These are phyloP conservation scores for Hipposideros armiger DNA, from an alignment of 2,113 vertebrate species.

Conservation along the genomic window DNA sequence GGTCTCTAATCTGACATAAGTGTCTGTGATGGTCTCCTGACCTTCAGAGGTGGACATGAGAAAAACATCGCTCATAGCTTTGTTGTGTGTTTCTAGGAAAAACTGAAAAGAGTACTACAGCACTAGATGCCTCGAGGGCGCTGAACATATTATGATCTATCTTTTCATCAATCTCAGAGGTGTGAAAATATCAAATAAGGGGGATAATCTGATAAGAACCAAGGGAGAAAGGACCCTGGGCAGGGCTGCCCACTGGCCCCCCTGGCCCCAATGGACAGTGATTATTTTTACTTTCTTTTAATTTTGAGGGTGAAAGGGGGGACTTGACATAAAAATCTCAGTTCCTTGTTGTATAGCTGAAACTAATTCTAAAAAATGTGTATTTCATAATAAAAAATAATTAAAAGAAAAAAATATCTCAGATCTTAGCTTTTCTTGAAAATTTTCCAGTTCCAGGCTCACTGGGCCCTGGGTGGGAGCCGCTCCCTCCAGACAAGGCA, in stretches of 20 bases:
- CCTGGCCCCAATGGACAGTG: too few species aligned
- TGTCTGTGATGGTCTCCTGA: too few species aligned
- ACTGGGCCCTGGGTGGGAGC: rapidly evolving
- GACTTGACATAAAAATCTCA: not conserved
- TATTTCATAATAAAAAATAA: too few species aligned
- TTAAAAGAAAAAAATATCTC: not conserved
- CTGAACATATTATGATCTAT: not conserved
- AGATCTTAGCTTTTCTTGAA: not conserved
- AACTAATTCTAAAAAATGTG: too few species aligned
- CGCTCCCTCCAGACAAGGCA: too few species aligned
- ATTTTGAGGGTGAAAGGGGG: not conserved
- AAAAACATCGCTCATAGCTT: not conserved
- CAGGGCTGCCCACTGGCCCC: not conserved
- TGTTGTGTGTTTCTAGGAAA: not conserved
- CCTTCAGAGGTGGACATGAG: not conserved
- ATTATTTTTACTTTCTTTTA: not conserved
- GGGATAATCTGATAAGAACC: not conserved
- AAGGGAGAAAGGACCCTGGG: not conserved
- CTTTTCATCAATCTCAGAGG: not conserved
- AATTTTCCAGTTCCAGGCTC: not conserved
- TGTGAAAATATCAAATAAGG: not conserved
- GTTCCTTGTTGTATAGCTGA: too few species aligned
- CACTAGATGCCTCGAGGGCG: rapidly evolving
- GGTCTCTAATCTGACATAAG: too few species aligned
- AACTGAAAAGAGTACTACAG: not conserved